Conservation (phyloP, 2,797 vertebrate species). For the Moxostoma hubbsi region DNA sequence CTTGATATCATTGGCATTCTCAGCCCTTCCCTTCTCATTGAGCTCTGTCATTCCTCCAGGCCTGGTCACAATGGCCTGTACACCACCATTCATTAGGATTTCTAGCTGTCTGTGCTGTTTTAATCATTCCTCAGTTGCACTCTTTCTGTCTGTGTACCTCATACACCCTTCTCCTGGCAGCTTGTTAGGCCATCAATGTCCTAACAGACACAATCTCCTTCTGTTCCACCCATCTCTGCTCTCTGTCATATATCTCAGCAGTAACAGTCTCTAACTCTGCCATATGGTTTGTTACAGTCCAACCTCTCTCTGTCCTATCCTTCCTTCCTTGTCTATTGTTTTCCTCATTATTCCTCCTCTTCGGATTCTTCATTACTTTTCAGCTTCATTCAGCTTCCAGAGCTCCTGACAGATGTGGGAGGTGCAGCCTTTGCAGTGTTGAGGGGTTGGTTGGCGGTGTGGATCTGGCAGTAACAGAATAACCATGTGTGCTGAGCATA, state of each 20-base stretch:
- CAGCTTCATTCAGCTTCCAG: constrained; percentile 45
- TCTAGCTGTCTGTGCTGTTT: too few species aligned
- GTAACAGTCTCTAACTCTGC: neutral
- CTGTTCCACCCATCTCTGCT: constrained; percentile 7
- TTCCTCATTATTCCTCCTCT: constrained; percentile 8
- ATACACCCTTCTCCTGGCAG: neutral
- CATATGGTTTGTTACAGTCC: neutral
- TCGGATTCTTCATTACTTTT: constrained; percentile 8
- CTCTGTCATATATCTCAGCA: neutral
- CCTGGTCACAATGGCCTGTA: too few species aligned
- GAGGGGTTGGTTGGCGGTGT: constrained; percentile 51
- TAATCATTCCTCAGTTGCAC: neutral
- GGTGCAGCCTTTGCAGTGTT: constrained; percentile 51
- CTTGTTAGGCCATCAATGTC: constrained; percentile 6
- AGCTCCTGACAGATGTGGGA: constrained; percentile 51
- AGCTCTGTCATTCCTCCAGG: too few species aligned
- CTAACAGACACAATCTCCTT: neutral
- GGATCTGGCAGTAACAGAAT: neutral
- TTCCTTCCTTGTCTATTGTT: constrained; percentile 12
- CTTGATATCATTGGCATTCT: too few species aligned
- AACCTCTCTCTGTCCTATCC: neutral
- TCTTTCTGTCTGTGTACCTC: constrained; percentile 8
- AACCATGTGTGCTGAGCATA: neutral
- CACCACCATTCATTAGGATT: too few species aligned
- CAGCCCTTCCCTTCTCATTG: too few species aligned